Base-by-base conservation (phyloP, 2,797 vertebrate genomes). In the Ctenosaura bakeri region DNA sequence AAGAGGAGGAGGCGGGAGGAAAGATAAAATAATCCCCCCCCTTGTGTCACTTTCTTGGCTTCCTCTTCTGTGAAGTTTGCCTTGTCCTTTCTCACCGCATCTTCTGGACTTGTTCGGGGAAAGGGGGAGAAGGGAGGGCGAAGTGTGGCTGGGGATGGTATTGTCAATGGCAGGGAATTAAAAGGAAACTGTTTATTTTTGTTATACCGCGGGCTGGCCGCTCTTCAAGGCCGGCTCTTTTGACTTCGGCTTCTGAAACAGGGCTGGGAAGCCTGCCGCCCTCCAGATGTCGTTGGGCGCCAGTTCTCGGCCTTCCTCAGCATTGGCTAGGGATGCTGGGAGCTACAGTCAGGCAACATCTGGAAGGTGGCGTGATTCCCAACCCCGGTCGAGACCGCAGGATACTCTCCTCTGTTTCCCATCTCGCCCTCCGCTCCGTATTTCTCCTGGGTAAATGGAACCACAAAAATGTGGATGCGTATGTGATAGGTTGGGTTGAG, bases 31-130 rank as follows among this genome's bases (percentile, higher is more conserved):
- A 62, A 90, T 64, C n/a, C 35, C 1, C 35, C 1, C 4, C 26
- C 4, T 29, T 4, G 5, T 90, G 78, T 82, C 78, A 82, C 20
- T 38, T 86, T 90, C 54, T 76, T 82, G 85, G 89, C 77, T 64
- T 29, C 12, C 0, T 5, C 54, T 59, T 14, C 50, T 24, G 38
- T 50, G 2, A 4, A 26, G 50, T 62, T 73, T 12, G 3, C 52
- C 35, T n/a, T 59, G 38, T 74, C 29, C 35, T 81, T 74, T 86
- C 66, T 62, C 77, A 26, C 54, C 54, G n/a, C 32, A 35, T 82
- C 54, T 73, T 71, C 76, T 80, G 24, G 24, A 35, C 52, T 90
- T 80, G 52, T 73, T 77, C 66, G 62, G 26, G 29, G 66, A 18
- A 20, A 50, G 7, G 9, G 9, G 38, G 14, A 52, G 35, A 3